Percentiles rank a stretch among this genome's conserved stretches.
Conservation (phyloP, 1,140 invertebrate genomes). For the Trialeurodes vaporariorum region DNA sequence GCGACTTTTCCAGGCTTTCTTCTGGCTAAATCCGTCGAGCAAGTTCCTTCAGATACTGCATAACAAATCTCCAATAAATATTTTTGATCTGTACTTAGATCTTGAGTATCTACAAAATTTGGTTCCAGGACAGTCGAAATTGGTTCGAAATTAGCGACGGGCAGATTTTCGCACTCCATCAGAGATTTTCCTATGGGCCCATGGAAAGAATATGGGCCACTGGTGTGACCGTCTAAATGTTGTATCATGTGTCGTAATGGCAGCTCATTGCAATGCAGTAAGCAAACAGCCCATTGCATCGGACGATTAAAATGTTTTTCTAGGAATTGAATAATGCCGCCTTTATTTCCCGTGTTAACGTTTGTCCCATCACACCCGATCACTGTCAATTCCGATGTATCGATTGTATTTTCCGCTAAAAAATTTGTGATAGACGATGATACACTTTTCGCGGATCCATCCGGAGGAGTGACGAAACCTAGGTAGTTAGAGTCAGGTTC, state of each 20-base stretch:
- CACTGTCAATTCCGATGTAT: slow-evolving; percentile 7
- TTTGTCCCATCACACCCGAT: slow-evolving; percentile 18
- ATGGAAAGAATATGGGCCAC: neutral
- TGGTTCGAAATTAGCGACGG: too few relatives aligned
- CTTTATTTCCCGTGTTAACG: slow-evolving; percentile 11
- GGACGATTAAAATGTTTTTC: slow-evolving; percentile 19
- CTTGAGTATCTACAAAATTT: too few relatives aligned
- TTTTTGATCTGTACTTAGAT: slow-evolving; percentile 28
- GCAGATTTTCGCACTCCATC: too few relatives aligned
- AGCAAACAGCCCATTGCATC: slow-evolving; percentile 26
- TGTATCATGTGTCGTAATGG: slow-evolving; percentile 27
- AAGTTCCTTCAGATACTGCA: slow-evolving; percentile 16
- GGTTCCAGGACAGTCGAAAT: too few relatives aligned
- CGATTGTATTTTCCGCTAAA: slow-evolving; percentile 12
- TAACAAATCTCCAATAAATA: slow-evolving; percentile 27
- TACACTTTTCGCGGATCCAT: slow-evolving; percentile 20
- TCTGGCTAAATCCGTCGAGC: slow-evolving; percentile 18
- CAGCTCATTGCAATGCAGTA: slow-evolving; percentile 28
- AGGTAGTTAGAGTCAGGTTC: slow-evolving; percentile 28
- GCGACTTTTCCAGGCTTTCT: slow-evolving; percentile 18
- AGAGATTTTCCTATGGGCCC: too few relatives aligned
- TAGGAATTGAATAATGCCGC: slow-evolving; percentile 14
- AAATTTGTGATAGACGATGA: slow-evolving; percentile 18
- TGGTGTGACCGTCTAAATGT: slow-evolving; percentile 24
- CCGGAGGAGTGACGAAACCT: slow-evolving; percentile 21